Percentiles rank a stretch among this genome's conserved stretches.
phyloP scores from a whole-genome alignment of 2,797 vertebrate species.

The Esox masquinongy region DNA sequence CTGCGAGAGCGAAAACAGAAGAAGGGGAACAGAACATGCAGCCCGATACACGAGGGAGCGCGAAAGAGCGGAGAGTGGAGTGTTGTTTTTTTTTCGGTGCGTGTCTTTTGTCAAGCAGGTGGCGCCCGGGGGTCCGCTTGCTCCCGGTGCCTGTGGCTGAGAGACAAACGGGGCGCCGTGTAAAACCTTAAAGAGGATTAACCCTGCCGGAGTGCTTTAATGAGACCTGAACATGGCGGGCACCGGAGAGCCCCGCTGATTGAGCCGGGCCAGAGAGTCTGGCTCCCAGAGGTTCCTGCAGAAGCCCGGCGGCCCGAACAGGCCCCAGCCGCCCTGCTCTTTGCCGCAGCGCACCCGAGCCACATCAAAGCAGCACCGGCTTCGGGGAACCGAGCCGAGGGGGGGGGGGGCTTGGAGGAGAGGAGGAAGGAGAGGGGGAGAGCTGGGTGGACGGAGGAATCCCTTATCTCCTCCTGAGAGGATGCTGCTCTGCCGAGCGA shows the following conservation, averaged over 20 bases:
- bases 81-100: constrained; percentile 47
- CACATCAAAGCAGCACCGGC: constrained; percentile 92
- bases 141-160: constrained; percentile 59
- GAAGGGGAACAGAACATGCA: constrained; percentile 18
- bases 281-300: constrained; percentile 62
- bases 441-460: constrained; percentile 85
- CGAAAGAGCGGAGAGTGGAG: constrained; percentile 4
- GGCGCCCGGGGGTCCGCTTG: constrained; percentile 68
- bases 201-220: constrained; percentile 87
- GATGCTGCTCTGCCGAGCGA: constrained; percentile 85
- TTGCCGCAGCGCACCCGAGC: constrained; percentile 80
- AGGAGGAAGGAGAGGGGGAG: constrained; percentile 41
- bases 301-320: constrained; percentile 55
- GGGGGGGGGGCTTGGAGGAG: constrained; percentile 37
- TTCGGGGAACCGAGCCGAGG: constrained; percentile 73
- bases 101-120: constrained; percentile 77
- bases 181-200: constrained; percentile 93
- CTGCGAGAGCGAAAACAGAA: constrained; percentile 18
- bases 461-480: constrained; percentile 92
- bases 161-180: constrained; percentile 84
- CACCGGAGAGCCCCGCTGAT: constrained; percentile 70
- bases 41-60: constrained; percentile 24
- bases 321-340: constrained; percentile 73
- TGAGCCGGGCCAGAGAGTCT: constrained; percentile 56
- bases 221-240: constrained; percentile 86